Evolutionary conservation across 2,797 vertebrate species (phyloP).

Genomic region (Cyclura pinguis): DNA sequence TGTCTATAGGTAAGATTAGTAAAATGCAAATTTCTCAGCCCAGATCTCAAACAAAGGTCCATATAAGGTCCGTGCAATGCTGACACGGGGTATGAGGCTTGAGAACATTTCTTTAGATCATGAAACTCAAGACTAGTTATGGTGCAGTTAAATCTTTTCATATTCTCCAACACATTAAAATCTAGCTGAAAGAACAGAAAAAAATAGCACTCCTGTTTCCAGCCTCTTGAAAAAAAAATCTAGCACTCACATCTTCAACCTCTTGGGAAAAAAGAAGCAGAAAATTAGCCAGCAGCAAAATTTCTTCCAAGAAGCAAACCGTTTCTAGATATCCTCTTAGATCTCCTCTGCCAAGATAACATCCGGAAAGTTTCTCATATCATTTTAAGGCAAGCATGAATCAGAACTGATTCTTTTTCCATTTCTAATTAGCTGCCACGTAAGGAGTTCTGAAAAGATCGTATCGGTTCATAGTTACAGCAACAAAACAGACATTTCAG

Average conservation of each 20-base stretch:
- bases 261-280: slow-evolving; percentile 16
- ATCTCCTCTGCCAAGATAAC: slow-evolving; percentile 7
- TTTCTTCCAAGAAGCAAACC: background rate
- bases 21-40: background rate
- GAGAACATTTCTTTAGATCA: background rate
- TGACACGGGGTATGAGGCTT: background rate
- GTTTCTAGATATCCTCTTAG: slow-evolving; percentile 28
- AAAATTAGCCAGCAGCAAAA: slow-evolving; percentile 23
- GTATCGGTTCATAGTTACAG: background rate
- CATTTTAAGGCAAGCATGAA: slow-evolving; percentile 8
- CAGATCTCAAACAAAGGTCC: background rate
- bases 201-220: background rate
- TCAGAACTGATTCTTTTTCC: background rate
- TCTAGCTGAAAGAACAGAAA: background rate
- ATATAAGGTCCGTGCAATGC: background rate
- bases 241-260: too few species aligned
- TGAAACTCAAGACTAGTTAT: background rate
- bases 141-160: background rate
- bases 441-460: background rate
- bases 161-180: background rate
- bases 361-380: slow-evolving; percentile 4
- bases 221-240: background rate
- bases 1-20: background rate
- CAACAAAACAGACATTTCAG: background rate
- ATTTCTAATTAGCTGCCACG: background rate